Percentiles rank a stretch among this genome's conserved stretches.
Evolutionary conservation across 2,888 invertebrate species (phyloP).

Genomic region (Plagiodera versicolora): DNA sequence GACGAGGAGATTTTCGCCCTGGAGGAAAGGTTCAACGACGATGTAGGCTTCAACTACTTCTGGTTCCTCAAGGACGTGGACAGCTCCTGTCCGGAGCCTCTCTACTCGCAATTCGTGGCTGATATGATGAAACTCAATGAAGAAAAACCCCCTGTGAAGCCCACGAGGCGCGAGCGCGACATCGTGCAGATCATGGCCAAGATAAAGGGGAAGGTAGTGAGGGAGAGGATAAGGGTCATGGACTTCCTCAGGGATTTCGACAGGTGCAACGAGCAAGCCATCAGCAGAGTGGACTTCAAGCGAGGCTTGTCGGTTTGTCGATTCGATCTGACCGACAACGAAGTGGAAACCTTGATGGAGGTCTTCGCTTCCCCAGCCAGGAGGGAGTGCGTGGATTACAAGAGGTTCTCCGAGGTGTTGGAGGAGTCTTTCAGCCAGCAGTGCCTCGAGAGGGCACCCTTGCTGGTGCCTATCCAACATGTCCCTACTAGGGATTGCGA

Average conservation of each 20-base stretch:
- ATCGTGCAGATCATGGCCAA: constrained; percentile 73
- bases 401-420: constrained; percentile 66
- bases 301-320: constrained; percentile 69
- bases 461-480: constrained; percentile 70
- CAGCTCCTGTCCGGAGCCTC: constrained; percentile 50
- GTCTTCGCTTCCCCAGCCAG: constrained; percentile 70
- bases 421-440: constrained; percentile 72
- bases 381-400: constrained; percentile 65
- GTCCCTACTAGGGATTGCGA: constrained; percentile 67
- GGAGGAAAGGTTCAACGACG: constrained; percentile 71
- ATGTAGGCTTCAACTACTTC: constrained; percentile 74
- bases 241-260: constrained; percentile 72
- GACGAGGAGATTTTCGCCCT: constrained; percentile 69
- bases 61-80: constrained; percentile 70
- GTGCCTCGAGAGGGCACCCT: constrained; percentile 68
- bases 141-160: constrained; percentile 43
- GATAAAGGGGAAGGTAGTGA: constrained; percentile 72
- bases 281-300: constrained; percentile 69
- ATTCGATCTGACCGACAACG: constrained; percentile 66
- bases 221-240: constrained; percentile 66
- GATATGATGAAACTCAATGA: constrained; percentile 52
- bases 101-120: constrained; percentile 51
- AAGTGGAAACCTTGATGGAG: constrained; percentile 71
- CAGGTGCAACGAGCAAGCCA: constrained; percentile 63
- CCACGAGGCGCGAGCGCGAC: constrained; percentile 60